phyloP scores from a whole-genome alignment of 2,797 vertebrate genomes.

The Pelodytes ibericus region DNA sequence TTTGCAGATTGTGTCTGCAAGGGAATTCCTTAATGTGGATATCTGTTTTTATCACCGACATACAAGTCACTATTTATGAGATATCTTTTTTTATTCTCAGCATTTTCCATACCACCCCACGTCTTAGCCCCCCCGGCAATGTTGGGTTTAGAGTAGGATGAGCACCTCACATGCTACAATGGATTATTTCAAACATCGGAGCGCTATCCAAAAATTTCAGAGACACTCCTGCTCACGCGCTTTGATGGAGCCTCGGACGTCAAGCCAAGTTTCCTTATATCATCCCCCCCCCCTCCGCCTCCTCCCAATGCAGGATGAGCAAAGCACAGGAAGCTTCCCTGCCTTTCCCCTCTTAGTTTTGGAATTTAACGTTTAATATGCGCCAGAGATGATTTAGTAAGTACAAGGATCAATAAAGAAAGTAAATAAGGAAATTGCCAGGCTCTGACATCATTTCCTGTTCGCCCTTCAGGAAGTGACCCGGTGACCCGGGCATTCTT shows the following conservation, averaged over 20 bases:
- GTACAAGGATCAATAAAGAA: conserved; percentile 28
- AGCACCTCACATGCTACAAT: background rate
- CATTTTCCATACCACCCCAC: too few species aligned
- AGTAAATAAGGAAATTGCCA: conserved; percentile 41
- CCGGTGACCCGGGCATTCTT: conserved; percentile 3
- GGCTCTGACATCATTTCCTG: conserved; percentile 27
- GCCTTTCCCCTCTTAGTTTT: conserved; percentile 17
- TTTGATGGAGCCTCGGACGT: conserved; percentile 40
- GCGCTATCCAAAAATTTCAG: conserved; percentile 16
- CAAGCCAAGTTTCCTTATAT: conserved; percentile 50
- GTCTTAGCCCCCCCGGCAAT: too few species aligned
- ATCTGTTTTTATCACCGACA: too few species aligned
- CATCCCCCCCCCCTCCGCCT: too few species aligned
- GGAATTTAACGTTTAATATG: conserved; percentile 43
- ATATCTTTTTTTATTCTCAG: too few species aligned
- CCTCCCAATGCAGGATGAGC: conserved; percentile 45
- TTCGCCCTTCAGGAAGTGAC: conserved; percentile 19
- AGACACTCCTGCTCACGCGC: conserved; percentile 27
- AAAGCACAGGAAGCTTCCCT: conserved; percentile 37
- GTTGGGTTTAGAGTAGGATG: too few species aligned
- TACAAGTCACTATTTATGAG: too few species aligned
- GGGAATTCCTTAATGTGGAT: too few species aligned
- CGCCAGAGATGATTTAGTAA: conserved; percentile 33
- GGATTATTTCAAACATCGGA: conserved; percentile 24
- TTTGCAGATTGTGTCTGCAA: too few species aligned